These are phyloP conservation scores for Hedya salicella DNA, from an alignment of 2,888 invertebrate genomes.

Conservation along the genomic window DNA sequence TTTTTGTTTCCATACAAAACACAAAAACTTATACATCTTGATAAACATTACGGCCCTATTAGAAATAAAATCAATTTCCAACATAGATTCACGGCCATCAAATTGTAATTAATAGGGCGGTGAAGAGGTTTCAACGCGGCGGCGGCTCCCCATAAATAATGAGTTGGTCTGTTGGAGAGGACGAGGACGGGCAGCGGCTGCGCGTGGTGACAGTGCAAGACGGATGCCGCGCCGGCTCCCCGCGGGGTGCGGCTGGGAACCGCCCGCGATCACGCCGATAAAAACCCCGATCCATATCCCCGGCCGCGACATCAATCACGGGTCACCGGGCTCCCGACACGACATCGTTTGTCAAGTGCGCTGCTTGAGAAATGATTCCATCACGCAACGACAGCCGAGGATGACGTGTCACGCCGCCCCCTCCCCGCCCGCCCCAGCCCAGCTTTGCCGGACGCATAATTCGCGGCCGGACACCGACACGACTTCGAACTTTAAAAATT, in stretches of 20 bases:
- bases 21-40: constrained; percentile 35
- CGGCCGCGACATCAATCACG: constrained; percentile 39
- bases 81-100: constrained; percentile 40
- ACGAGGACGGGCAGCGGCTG: constrained; percentile 2
- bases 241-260: constrained; percentile 47
- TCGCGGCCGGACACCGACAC: constrained; percentile 36
- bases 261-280: constrained; percentile 43
- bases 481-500: constrained; percentile 43
- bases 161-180: constrained; percentile 24
- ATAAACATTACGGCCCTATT: constrained; percentile 39
- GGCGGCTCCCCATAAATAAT: constrained; percentile 34
- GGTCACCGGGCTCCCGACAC: constrained; percentile 19
- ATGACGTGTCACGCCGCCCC: constrained; percentile 18
- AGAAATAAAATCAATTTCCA: constrained; percentile 42
- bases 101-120: constrained; percentile 40
- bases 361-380: constrained; percentile 39
- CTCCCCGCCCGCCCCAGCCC: constrained; percentile 34
- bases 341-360: constrained; percentile 36
- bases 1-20: constrained; percentile 28
- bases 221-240: constrained; percentile 59
- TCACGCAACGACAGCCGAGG: constrained; percentile 31
- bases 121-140: constrained; percentile 35
- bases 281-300: constrained; percentile 33
- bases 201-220: constrained; percentile 72
- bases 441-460: constrained; percentile 45